These are phyloP conservation scores for Anabacerthia variegaticeps DNA, from an alignment of 2,797 vertebrate species.

Conservation along the genomic window DNA sequence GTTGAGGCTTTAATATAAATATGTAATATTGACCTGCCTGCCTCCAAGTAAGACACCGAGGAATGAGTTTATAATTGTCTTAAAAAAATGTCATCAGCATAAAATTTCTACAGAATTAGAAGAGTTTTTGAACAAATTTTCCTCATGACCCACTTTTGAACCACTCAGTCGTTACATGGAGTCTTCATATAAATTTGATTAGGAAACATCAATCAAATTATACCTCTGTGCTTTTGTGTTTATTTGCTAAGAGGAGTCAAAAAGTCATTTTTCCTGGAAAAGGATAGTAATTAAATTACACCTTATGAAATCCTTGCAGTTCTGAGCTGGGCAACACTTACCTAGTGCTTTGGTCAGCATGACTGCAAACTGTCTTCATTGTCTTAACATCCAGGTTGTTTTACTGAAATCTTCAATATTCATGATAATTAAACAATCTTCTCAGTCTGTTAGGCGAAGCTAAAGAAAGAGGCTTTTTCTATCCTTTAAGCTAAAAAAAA, in stretches of 20 bases:
- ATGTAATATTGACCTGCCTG: background rate
- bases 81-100: background rate
- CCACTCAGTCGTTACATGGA: background rate
- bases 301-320: background rate
- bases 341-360: background rate
- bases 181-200: background rate
- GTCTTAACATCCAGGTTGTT: background rate
- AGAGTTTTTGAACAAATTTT: background rate
- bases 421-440: background rate
- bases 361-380: background rate
- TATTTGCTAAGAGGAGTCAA: background rate
- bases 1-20: conserved; percentile 26
- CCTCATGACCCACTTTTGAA: background rate
- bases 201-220: background rate
- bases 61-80: background rate
- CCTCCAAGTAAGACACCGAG: background rate
- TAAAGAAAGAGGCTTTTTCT: background rate
- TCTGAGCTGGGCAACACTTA: background rate
- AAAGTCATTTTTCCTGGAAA: background rate
- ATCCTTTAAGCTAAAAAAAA: background rate
- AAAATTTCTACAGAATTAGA: background rate
- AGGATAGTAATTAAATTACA: background rate
- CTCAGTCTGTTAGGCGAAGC: background rate
- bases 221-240: background rate
- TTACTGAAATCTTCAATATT: background rate